Evolutionary conservation across 2,888 invertebrate genomes (phyloP).

Genomic region (Spodoptera exigua): DNA sequence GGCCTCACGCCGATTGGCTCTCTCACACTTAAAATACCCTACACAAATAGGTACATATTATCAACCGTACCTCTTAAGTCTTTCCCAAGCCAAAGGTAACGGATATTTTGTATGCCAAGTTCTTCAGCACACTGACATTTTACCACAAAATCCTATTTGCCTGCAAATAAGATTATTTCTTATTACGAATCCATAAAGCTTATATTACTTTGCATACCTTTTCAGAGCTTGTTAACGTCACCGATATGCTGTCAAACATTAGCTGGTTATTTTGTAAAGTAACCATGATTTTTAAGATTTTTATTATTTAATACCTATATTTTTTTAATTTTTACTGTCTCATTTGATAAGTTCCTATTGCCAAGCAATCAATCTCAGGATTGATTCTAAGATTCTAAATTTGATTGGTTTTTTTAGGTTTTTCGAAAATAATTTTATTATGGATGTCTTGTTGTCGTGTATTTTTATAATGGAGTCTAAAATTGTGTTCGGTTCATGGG

Average conservation of each 20-base stretch:
- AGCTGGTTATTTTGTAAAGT: conserved; percentile 61
- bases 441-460: no score
- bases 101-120: conserved; percentile 18
- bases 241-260: conserved; percentile 69
- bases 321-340: background rate
- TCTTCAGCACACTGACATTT: conserved; percentile 17
- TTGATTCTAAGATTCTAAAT: no score
- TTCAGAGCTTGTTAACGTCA: conserved; percentile 70
- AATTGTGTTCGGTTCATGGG: no score
- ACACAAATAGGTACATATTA: no score
- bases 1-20: no score
- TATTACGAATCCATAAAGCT: conserved; percentile 55
- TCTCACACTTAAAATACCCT: no score
- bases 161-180: conserved; percentile 44
- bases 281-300: conserved; percentile 40
- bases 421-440: no score
- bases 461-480: no score
- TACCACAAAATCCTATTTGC: conserved; percentile 27
- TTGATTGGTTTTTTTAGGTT: no score
- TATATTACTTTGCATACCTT: conserved; percentile 52
- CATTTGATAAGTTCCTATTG: background rate
- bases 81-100: no score
- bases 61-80: no score
- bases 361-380: no score
- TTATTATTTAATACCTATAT: background rate